Percentiles rank a stretch among this genome's conserved stretches.
Evolutionary conservation across 2,113 vertebrate genomes (phyloP).

Genomic region (Limnothrissa miodon): DNA sequence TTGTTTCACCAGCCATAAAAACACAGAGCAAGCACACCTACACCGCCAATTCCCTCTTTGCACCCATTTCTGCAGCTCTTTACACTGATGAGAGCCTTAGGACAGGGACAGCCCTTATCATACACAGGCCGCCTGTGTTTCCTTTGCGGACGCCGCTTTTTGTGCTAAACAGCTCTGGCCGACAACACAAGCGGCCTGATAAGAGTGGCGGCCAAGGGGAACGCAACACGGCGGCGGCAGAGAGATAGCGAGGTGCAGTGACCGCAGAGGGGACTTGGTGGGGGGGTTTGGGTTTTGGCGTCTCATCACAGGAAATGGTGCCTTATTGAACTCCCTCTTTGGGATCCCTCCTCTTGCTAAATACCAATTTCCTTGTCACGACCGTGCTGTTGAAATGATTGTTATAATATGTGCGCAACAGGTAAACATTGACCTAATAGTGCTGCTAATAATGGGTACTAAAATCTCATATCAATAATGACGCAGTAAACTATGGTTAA

Average conservation of each 20-base stretch:
- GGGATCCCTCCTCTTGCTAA: too few relatives aligned
- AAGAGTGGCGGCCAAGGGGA: not conserved
- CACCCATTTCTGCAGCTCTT: too few relatives aligned
- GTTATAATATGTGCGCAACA: not conserved
- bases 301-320: not conserved
- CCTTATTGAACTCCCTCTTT: slow-evolving; percentile 1
- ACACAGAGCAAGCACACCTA: too few relatives aligned
- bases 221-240: not conserved
- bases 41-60: too few relatives aligned
- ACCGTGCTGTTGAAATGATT: not conserved
- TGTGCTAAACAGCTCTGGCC: slow-evolving; percentile 15
- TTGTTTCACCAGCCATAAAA: too few relatives aligned
- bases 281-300: not conserved
- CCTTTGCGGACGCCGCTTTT: not conserved
- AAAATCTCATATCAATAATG: slow-evolving; percentile 2
- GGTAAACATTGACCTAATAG: slow-evolving; percentile 2
- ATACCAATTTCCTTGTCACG: not conserved
- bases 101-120: not conserved
- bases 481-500: not conserved
- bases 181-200: slow-evolving; percentile 3
- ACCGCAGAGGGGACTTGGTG: slow-evolving; percentile 4
- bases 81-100: slow-evolving; percentile 4
- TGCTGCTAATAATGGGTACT: not conserved
- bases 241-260: not conserved
- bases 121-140: slow-evolving; percentile 5